Base-by-base conservation (phyloP, 2,797 vertebrate genomes). In the Enteromius afrohamiltoni region DNA sequence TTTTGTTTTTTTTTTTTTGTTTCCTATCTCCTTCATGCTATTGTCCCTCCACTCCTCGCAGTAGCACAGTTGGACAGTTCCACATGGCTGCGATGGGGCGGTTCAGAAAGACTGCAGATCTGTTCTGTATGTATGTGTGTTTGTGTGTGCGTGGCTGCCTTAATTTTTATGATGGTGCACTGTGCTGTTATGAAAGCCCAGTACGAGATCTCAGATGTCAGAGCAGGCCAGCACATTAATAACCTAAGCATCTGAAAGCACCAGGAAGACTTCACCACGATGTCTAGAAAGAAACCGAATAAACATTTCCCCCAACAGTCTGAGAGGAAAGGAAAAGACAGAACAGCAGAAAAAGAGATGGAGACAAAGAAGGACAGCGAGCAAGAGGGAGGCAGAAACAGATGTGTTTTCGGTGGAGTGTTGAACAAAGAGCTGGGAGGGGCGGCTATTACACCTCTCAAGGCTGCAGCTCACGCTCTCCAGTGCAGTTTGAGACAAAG, bases 341-440 rank as follows among this genome's bases (percentile, higher is more conserved):
- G 58, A 58, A 47, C 45, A 19, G 55, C 2, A 47, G 70, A 80
- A 67, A 68, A 47, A 78, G 26, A 31, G 55, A 76, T 37, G 26
- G 42, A 64, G 73, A 42, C 51, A 75, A 23, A 79, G 80, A 85
- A 51, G 67, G 65, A 70, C 62, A 76, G 53, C 60, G 47, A 83
- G 73, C 2, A 21, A 65, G 58, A 78, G 74, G 47, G 60, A 86
- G 83, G 77, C 23, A 84, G 67, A 82, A 87, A 78, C 71, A 84
- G 80, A 87, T 88, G 86, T 79, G 77, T 85, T 87, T 88, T 88
- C 51, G 29, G 67, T 81, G 79, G 69, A 77, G 83, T 79, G 77
- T 77, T 67, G 83, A 85, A 88, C 80, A 86, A 85, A 86, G 83
- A 64, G 68, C 65, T 77, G 79, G 86, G 84, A 85, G 79, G 85